Conservation (phyloP, 2,888 invertebrate species). For the Dasypolia templi region DNA sequence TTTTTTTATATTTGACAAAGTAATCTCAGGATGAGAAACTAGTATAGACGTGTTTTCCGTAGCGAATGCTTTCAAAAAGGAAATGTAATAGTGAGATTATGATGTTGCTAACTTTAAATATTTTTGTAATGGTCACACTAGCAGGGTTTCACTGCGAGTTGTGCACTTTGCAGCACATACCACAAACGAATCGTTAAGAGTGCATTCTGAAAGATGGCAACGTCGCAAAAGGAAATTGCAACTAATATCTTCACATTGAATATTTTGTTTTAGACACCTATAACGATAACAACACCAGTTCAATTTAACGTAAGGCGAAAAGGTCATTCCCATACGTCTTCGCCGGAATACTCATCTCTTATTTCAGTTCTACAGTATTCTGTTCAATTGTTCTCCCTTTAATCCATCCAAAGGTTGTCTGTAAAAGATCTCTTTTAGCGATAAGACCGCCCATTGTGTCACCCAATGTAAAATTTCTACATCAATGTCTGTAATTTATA, state of each 20-base stretch:
- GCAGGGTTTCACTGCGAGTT: not conserved
- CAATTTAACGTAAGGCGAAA: no score
- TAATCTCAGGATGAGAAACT: not conserved
- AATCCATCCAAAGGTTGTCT: no score
- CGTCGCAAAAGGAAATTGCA: not conserved
- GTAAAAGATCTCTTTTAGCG: no score
- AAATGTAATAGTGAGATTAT: conserved; percentile 43
- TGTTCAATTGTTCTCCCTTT: no score
- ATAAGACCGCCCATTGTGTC: no score
- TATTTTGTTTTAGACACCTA: not conserved
- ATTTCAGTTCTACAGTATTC: no score
- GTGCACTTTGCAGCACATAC: not conserved
- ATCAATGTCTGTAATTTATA: no score
- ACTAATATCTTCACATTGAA: not conserved
- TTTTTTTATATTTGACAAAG: not conserved
- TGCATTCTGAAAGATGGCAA: not conserved
- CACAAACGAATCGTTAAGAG: not conserved
- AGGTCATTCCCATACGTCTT: no score
- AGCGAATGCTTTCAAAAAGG: conserved; percentile 10
- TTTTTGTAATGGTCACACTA: conserved; percentile 13
- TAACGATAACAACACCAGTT: no score
- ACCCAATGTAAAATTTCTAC: no score
- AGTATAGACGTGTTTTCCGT: conserved; percentile 4
- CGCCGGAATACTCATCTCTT: no score
- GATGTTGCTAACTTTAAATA: conserved; percentile 22